Conservation (phyloP, 2,113 vertebrate species). For the Urocolius indicus region DNA sequence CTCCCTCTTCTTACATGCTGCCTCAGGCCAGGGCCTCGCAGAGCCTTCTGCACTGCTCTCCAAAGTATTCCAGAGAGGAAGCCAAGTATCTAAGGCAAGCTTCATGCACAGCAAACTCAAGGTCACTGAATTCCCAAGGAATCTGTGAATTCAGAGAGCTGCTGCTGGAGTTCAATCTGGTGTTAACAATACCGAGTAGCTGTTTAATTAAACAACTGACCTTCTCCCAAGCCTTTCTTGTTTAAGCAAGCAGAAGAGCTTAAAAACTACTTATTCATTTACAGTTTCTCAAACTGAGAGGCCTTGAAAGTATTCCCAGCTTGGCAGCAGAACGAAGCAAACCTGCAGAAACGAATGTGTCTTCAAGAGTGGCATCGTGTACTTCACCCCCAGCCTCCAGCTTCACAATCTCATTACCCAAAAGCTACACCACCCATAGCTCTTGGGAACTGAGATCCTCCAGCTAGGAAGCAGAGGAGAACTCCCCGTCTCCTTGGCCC, state of each 20-base stretch:
- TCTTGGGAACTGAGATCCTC: conserved; percentile 1
- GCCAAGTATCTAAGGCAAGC: conserved; percentile 41
- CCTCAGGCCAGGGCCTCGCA: not conserved
- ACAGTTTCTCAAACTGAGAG: not conserved
- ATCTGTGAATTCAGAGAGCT: conserved; percentile 62
- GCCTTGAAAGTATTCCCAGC: conserved; percentile 10
- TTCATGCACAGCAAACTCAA: conserved; percentile 35
- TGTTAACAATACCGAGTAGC: conserved; percentile 39
- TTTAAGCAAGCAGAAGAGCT: conserved; percentile 27
- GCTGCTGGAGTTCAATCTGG: conserved; percentile 49
- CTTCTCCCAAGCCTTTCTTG: conserved; percentile 5
- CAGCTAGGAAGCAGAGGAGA: not conserved
- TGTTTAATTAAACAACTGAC: conserved; percentile 64
- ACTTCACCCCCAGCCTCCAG: not conserved
- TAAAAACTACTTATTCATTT: conserved; percentile 17
- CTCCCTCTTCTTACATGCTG: not conserved
- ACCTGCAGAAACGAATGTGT: not conserved
- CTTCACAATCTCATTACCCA: not conserved
- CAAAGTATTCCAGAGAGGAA: not conserved
- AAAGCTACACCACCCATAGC: not conserved
- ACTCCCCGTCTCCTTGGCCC: not conserved
- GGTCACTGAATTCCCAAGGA: conserved; percentile 73
- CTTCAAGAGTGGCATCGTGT: not conserved
- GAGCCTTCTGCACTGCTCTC: not conserved
- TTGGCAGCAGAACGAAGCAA: conserved; percentile 33